These are phyloP conservation scores for Ditylenchus dipsaci DNA, from an alignment of 1,140 invertebrate genomes.

Conservation along the genomic window DNA sequence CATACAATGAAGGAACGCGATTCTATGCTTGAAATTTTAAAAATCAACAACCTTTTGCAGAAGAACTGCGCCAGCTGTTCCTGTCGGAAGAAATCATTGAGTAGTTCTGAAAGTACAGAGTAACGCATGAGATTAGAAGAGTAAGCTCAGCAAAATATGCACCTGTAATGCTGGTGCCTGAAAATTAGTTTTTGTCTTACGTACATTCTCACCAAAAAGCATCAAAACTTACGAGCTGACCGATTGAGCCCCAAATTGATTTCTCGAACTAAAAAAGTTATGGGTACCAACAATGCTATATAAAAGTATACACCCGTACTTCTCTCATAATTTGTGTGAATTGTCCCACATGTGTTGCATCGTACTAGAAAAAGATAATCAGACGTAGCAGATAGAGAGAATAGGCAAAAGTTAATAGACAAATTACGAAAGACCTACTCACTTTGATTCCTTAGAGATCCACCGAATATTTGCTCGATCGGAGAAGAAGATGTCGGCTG, in stretches of 20 bases:
- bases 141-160: too few relatives aligned
- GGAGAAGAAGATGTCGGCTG: conserved; percentile 26
- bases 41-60: conserved; percentile 12
- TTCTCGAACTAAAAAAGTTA: conserved; percentile 14
- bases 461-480: conserved; percentile 43
- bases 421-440: neutral
- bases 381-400: neutral
- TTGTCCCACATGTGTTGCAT: conserved; percentile 20
- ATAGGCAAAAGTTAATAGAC: neutral
- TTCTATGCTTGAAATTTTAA: too few relatives aligned
- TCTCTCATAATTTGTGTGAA: conserved; percentile 33
- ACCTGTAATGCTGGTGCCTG: too few relatives aligned
- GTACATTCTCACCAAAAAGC: too few relatives aligned
- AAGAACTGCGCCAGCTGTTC: conserved; percentile 30
- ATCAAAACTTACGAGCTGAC: neutral
- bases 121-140: too few relatives aligned
- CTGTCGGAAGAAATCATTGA: conserved; percentile 25
- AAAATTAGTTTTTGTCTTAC: too few relatives aligned
- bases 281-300: too few relatives aligned
- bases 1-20: too few relatives aligned
- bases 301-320: too few relatives aligned
- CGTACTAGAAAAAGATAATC: conserved; percentile 14
- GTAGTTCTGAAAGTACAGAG: conserved; percentile 3
- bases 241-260: conserved; percentile 32
- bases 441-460: conserved; percentile 31